A percentile compares a stretch with the other conserved stretches of the same genome.
Evolutionary conservation across 1,140 invertebrate species (phyloP).

Genomic region (Drosophila ogumai): DNA sequence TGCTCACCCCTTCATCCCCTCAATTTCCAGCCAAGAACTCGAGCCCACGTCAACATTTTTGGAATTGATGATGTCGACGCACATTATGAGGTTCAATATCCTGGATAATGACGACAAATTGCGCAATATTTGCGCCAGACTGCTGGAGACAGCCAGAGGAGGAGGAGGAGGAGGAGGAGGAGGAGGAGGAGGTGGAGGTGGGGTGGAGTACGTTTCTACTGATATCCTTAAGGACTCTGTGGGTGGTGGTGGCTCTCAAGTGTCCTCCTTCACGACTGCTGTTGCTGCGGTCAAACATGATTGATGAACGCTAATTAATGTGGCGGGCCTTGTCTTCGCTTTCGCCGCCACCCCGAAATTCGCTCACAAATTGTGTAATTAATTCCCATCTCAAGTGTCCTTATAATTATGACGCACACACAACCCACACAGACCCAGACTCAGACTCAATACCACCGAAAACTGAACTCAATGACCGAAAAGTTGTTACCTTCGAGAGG

Average conservation of each 20-base stretch:
- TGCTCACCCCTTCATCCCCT: neutral
- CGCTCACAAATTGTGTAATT: slow-evolving; percentile 72
- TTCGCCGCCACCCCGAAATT: slow-evolving; percentile 15
- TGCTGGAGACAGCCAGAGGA: neutral
- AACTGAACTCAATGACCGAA: slow-evolving; percentile 2
- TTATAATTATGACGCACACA: slow-evolving; percentile 66
- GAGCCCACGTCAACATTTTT: slow-evolving; percentile 63
- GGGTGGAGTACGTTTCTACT: neutral
- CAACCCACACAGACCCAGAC: neutral
- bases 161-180: no score
- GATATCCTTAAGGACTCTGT: slow-evolving; percentile 11
- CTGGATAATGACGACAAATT: slow-evolving; percentile 83
- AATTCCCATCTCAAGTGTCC: slow-evolving; percentile 74
- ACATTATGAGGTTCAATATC: slow-evolving; percentile 82
- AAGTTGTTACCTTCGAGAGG: neutral
- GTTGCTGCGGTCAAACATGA: slow-evolving; percentile 75
- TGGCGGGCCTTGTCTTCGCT: slow-evolving; percentile 32
- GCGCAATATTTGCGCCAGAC: slow-evolving; percentile 77
- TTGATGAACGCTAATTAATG: slow-evolving; percentile 83
- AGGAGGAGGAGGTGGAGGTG: neutral
- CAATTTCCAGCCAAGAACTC: neutral
- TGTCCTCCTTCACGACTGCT: slow-evolving; percentile 50
- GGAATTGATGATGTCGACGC: slow-evolving; percentile 77
- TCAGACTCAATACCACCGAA: neutral
- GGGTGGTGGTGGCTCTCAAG: slow-evolving; percentile 24